Conservation (phyloP, 23 tunicate genomes). For the Botrylloides violaceus region DNA sequence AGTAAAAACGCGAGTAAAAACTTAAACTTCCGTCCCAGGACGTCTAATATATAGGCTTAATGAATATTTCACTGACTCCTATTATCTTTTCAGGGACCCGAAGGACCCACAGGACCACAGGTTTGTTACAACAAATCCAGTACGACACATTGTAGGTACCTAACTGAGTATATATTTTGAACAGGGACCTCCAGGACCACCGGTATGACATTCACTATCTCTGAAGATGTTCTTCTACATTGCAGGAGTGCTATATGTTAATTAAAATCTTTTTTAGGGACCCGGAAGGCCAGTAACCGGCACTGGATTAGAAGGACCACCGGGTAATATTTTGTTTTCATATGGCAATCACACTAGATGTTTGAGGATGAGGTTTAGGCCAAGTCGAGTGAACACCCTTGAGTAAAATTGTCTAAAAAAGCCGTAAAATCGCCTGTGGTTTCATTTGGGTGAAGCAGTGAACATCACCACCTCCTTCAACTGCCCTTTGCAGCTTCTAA, state of each 20-base stretch:
- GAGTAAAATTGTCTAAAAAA: no score
- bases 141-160: background rate
- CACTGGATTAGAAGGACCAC: constrained; percentile 19
- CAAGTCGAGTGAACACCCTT: no score
- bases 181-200: constrained; percentile 38
- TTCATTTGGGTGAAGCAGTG: no score
- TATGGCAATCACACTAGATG: background rate
- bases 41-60: no score
- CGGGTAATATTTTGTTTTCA: background rate
- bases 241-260: background rate
- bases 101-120: constrained; percentile 26
- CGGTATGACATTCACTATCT: constrained; percentile 2
- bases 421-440: no score
- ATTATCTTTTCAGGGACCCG: constrained; percentile 21
- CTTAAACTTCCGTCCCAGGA: no score
- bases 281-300: constrained; percentile 14
- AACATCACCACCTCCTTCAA: no score
- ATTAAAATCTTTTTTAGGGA: constrained; percentile 14
- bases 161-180: background rate
- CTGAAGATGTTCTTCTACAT: background rate
- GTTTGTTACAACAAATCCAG: background rate
- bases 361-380: no score
- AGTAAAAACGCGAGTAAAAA: no score
- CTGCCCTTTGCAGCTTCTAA: no score
- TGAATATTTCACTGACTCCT: background rate